Evolutionary conservation across 2,888 invertebrate genomes (phyloP).

Genomic region (Frankliniella fusca): DNA sequence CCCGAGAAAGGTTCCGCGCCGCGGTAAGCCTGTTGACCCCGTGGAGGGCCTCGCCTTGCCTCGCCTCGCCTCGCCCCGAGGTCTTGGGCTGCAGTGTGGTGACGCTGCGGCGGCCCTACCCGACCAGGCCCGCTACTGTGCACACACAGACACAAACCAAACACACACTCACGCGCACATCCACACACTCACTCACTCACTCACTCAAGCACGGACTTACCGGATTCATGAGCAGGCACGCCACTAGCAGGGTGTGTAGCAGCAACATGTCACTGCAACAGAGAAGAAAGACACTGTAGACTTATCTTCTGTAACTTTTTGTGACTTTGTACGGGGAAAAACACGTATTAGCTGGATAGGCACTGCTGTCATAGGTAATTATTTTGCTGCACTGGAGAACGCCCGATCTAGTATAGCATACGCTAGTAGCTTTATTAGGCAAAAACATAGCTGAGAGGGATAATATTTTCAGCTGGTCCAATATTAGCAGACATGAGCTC

Average conservation of each 20-base stretch:
- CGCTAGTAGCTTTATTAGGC: too few species aligned
- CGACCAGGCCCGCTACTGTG: neutral
- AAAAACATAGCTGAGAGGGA: too few species aligned
- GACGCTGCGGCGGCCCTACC: neutral
- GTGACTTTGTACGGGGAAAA: too few species aligned
- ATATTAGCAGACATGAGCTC: too few species aligned
- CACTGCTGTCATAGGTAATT: too few species aligned
- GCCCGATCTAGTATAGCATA: too few species aligned
- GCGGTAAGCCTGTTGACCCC: conserved; percentile 32
- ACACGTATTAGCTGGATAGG: too few species aligned
- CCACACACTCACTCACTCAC: neutral
- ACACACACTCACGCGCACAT: neutral
- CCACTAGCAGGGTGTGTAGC: conserved; percentile 11
- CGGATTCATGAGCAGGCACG: conserved; percentile 21
- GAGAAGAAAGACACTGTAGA: too few species aligned
- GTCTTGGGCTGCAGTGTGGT: neutral
- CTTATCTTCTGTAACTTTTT: too few species aligned
- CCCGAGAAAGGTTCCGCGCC: neutral
- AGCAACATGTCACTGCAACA: conserved; percentile 20
- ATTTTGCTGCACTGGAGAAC: too few species aligned
- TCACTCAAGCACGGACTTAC: neutral
- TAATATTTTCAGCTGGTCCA: too few species aligned
- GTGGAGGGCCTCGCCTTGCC: neutral
- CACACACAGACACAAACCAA: neutral
- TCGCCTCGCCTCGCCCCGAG: neutral